These are phyloP conservation scores for Heliconius hewitsoni DNA, from an alignment of 1,140 invertebrate genomes.

Conservation along the genomic window DNA sequence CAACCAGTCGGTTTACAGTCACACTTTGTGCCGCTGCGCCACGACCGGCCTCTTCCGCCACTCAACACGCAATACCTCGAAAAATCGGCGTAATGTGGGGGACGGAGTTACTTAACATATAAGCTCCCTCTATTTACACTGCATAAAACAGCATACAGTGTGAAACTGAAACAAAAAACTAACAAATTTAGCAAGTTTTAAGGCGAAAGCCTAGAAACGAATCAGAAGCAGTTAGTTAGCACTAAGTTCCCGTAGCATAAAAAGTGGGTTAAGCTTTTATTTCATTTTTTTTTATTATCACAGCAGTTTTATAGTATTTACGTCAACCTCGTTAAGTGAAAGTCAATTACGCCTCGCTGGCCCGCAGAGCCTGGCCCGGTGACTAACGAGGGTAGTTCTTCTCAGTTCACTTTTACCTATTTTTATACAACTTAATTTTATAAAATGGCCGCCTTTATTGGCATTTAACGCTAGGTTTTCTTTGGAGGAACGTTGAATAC, in stretches of 20 bases:
- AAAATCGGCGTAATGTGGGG: too few species aligned
- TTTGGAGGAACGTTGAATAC: neutral
- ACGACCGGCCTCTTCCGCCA: too few species aligned
- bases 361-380: neutral
- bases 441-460: neutral
- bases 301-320: slow-evolving; percentile 20
- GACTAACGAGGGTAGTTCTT: slow-evolving; percentile 13
- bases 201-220: neutral
- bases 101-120: too few species aligned
- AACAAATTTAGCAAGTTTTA: neutral
- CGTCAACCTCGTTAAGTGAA: slow-evolving; percentile 25
- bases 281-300: slow-evolving; percentile 19
- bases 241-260: neutral
- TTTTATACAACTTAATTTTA: slow-evolving; percentile 7
- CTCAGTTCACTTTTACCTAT: slow-evolving; percentile 3
- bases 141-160: too few species aligned
- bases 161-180: too few species aligned
- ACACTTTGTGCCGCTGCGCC: too few species aligned
- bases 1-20: too few species aligned
- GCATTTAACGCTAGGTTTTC: slow-evolving; percentile 2
- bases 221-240: neutral
- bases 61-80: too few species aligned
- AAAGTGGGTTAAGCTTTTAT: slow-evolving; percentile 25
- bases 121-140: too few species aligned
- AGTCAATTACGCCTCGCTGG: slow-evolving; percentile 20